Evolutionary conservation across 2,113 vertebrate species (phyloP).

Genomic region (Paradoxurus hermaphroditus): DNA sequence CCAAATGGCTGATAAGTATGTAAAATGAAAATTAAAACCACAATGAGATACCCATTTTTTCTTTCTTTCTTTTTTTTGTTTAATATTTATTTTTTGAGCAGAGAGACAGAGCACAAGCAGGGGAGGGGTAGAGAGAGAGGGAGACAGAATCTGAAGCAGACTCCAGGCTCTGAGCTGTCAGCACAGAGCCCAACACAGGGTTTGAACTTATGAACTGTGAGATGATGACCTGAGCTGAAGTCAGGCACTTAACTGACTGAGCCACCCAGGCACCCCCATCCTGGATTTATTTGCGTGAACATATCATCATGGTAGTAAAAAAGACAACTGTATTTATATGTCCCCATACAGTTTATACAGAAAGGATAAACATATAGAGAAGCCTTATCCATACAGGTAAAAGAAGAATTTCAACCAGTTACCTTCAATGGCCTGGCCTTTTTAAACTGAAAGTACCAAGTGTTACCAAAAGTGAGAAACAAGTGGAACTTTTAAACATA

Average conservation of each 20-base stretch:
- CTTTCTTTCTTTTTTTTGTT: too few relatives aligned
- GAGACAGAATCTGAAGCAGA: too few relatives aligned
- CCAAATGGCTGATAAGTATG: not conserved
- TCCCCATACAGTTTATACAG: not conserved
- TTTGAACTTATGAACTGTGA: too few relatives aligned
- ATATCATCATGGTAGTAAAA: not conserved
- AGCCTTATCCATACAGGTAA: not conserved
- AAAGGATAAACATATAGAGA: not conserved
- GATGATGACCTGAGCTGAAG: too few relatives aligned
- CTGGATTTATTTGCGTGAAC: not conserved
- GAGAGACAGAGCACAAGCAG: too few relatives aligned
- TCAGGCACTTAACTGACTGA: too few relatives aligned
- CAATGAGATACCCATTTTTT: not conserved
- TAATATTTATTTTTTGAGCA: too few relatives aligned
- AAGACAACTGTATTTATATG: not conserved
- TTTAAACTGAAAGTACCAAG: slow-evolving; percentile 10
- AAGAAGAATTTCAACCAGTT: not conserved
- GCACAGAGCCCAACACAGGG: too few relatives aligned
- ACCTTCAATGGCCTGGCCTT: not conserved
- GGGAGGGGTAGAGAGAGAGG: too few relatives aligned
- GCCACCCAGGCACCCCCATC: not conserved
- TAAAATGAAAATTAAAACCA: not conserved
- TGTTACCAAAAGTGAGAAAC: slow-evolving; percentile 1
- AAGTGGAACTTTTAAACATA: not conserved
- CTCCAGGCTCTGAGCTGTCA: too few relatives aligned